These are phyloP conservation scores for Neodiprion fabricii DNA, from an alignment of 1,140 invertebrate species.

Conservation along the genomic window DNA sequence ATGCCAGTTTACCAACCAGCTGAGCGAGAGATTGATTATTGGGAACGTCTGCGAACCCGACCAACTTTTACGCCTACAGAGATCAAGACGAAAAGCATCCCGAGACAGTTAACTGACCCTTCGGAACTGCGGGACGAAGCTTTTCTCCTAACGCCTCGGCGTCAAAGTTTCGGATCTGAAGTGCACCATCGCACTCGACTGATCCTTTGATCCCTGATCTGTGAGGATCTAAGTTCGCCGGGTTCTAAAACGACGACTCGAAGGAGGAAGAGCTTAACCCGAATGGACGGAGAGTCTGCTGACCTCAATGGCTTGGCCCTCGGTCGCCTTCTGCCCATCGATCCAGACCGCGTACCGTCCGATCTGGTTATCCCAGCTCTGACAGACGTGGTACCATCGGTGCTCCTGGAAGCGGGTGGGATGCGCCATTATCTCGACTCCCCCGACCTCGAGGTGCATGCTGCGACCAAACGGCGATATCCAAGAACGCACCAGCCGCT, in stretches of 20 bases:
- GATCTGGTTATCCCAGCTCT: conserved; percentile 67
- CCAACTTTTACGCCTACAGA: no score
- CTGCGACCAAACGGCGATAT: conserved; percentile 63
- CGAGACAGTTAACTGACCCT: no score
- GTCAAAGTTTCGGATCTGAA: no score
- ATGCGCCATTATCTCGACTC: conserved; percentile 57
- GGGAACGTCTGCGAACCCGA: no score
- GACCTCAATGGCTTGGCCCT: conserved; percentile 63
- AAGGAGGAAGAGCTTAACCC: no score
- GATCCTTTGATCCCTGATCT: no score
- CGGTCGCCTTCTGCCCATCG: conserved; percentile 62
- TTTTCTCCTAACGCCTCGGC: no score
- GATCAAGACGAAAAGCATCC: no score
- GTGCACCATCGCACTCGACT: no score
- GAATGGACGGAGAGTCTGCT: conserved; percentile 19
- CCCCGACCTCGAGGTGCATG: conserved; percentile 66
- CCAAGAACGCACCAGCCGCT: conserved; percentile 67
- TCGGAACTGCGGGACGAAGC: no score
- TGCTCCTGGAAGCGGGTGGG: conserved; percentile 59
- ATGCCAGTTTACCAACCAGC: conserved; percentile 28
- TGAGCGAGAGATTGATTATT: conserved; percentile 25
- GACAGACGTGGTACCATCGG: conserved; percentile 71
- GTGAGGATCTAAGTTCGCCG: no score
- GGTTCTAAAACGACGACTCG: no score
- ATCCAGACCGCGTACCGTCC: conserved; percentile 68